These are phyloP conservation scores for Clavelina lepadiformis DNA, from an alignment of 23 tunicate species.

Conservation along the genomic window DNA sequence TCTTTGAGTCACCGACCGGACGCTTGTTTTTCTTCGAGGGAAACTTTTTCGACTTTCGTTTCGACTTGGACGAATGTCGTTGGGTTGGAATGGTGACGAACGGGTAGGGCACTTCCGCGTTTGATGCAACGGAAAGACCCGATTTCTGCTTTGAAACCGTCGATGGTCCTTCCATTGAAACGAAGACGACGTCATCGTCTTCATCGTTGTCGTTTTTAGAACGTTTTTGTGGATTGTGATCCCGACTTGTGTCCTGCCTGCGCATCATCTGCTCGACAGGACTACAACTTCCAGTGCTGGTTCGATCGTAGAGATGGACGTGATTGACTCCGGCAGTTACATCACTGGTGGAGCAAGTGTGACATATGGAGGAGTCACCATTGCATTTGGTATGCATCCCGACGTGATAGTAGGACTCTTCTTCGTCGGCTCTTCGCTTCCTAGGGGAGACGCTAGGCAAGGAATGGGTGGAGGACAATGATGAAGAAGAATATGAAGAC, in stretches of 20 bases:
- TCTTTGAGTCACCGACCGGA: too few relatives aligned
- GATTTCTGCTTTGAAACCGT: constrained; percentile 12
- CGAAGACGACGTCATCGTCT: constrained; percentile 68
- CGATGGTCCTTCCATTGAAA: constrained; percentile 50
- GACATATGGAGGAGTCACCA: constrained; percentile 7
- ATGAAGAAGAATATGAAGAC: constrained; percentile 61
- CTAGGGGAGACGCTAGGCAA: constrained; percentile 56
- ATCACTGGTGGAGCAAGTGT: constrained; percentile 60
- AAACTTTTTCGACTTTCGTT: constrained; percentile 13
- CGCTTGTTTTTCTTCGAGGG: too few relatives aligned
- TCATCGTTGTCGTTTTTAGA: constrained; percentile 77
- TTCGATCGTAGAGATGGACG: constrained; percentile 49
- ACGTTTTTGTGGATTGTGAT: constrained; percentile 60
- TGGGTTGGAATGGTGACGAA: constrained; percentile 20
- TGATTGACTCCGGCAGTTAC: constrained; percentile 66
- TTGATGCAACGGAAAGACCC: background rate
- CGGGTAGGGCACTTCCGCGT: background rate
- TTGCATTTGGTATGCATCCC: too few relatives aligned
- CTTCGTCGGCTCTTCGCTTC: constrained; percentile 78
- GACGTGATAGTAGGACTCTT: background rate
- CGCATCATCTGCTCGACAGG: constrained; percentile 28
- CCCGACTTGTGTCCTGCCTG: constrained; percentile 1
- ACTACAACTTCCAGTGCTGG: constrained; percentile 42
- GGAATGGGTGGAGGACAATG: constrained; percentile 68
- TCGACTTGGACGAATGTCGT: constrained; percentile 7